Base-by-base conservation (phyloP, 2,113 vertebrate species). In the Phoenicopterus ruber region DNA sequence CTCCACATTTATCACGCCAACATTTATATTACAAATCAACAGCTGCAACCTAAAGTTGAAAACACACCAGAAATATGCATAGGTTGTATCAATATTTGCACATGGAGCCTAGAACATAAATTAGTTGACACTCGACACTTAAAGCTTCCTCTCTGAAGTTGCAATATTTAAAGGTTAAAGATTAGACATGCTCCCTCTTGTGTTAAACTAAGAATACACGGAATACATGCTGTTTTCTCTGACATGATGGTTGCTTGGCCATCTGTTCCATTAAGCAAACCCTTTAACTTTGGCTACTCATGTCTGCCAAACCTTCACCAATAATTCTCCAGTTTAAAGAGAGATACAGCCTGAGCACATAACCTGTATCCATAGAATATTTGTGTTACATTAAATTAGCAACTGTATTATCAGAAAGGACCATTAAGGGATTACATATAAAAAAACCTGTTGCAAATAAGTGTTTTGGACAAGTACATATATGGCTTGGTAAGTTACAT, bases 101-200 rank as follows among this genome's bases (percentile, higher is more conserved):
- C 88, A 90, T 31, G 81, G 76, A 88, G 77, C 70, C 90, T 57
- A 88, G 59, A 93, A 94, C 67, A 84, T 76, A 89, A 95, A 97
- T 95, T 95, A 95, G 88, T 73, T 96, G 96, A 94, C 94, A 91
- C 94, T 96, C 97, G 80, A 84, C 94, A 97, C 96, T 97, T 96
- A 54, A 95, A 95, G 94, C 91, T 95, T 93, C 91, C 85, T 93
- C 79, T 90, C 95, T 95, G 73, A 97, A 97, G 95, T 88, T 89
- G 93, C 93, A 97, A 73, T 97, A 97, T 97, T 96, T 97, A 98
- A 97, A 98, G 97, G 97, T 97, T 97, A 97, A 97, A 98, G 95
- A 98, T 97, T 97, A 97, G 96, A 97, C 97, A 97, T 96, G 96
- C 97, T 98, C 97, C 97, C 97, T 97, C 97, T 97, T 97, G 97